Evolutionary conservation across 2,888 invertebrate species (phyloP).

Genomic region (Allophyes oxyacanthae): DNA sequence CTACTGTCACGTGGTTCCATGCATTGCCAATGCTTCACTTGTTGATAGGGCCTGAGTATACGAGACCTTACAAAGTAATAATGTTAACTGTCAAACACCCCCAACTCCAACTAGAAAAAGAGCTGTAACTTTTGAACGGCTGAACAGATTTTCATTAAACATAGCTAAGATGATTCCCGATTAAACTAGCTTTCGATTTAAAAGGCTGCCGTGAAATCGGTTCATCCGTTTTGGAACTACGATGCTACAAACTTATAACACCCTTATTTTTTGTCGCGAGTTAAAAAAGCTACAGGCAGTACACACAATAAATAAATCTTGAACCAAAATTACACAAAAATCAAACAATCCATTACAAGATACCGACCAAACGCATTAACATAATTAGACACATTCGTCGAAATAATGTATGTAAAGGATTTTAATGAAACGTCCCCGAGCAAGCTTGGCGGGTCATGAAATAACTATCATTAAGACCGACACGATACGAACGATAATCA

Average conservation of each 20-base stretch:
- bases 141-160: too few relatives aligned
- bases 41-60: constrained; percentile 22
- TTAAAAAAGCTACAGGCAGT: neutral
- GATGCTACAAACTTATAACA: too few relatives aligned
- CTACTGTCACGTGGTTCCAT: constrained; percentile 4
- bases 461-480: constrained; percentile 88
- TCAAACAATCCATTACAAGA: constrained; percentile 83
- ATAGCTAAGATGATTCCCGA: too few relatives aligned
- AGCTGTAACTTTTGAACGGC: too few relatives aligned
- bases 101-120: too few relatives aligned
- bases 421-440: constrained; percentile 87
- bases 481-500: constrained; percentile 89
- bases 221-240: too few relatives aligned
- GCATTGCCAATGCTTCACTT: constrained; percentile 22
- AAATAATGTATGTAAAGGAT: constrained; percentile 86
- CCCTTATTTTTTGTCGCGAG: neutral
- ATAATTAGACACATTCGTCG: constrained; percentile 86
- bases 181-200: too few relatives aligned
- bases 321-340: constrained; percentile 60
- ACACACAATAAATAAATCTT: constrained; percentile 30
- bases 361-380: constrained; percentile 79
- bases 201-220: too few relatives aligned
- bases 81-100: too few relatives aligned
- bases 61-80: neutral
- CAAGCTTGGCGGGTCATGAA: constrained; percentile 85